Conservation (phyloP, 1,140 invertebrate genomes). For the Zophobas morio region DNA sequence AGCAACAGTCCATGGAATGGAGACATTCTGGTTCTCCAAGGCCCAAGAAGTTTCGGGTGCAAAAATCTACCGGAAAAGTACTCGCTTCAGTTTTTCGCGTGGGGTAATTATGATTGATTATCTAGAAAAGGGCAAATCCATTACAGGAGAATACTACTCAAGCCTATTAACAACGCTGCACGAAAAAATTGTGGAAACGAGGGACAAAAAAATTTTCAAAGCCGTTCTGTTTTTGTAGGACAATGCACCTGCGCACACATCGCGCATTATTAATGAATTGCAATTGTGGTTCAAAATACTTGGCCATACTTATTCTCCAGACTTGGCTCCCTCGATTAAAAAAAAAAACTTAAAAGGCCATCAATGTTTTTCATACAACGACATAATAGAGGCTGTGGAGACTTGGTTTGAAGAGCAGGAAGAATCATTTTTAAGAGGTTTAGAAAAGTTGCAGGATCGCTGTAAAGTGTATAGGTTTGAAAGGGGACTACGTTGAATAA, state of each 20-base stretch:
- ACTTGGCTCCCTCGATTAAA: no score
- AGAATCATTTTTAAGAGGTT: no score
- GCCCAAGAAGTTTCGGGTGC: background rate
- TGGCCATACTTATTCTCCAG: no score
- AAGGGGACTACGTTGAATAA: no score
- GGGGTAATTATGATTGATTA: background rate
- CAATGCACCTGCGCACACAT: background rate
- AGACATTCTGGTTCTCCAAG: background rate
- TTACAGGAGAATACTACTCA: background rate
- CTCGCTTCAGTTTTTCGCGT: background rate
- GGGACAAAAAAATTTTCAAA: background rate
- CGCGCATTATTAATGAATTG: no score
- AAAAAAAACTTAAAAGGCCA: no score
- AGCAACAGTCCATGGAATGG: background rate
- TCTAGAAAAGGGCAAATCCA: background rate
- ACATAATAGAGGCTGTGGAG: no score
- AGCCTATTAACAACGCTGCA: background rate
- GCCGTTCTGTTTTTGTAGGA: background rate
- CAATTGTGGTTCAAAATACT: no score
- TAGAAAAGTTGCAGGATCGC: no score
- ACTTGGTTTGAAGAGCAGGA: no score
- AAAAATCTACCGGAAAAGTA: background rate
- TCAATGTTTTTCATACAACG: no score
- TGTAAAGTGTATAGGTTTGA: no score
- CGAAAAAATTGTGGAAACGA: background rate